Evolutionary conservation across 2,113 vertebrate genomes (phyloP).

Genomic region (Phocoena phocoena): DNA sequence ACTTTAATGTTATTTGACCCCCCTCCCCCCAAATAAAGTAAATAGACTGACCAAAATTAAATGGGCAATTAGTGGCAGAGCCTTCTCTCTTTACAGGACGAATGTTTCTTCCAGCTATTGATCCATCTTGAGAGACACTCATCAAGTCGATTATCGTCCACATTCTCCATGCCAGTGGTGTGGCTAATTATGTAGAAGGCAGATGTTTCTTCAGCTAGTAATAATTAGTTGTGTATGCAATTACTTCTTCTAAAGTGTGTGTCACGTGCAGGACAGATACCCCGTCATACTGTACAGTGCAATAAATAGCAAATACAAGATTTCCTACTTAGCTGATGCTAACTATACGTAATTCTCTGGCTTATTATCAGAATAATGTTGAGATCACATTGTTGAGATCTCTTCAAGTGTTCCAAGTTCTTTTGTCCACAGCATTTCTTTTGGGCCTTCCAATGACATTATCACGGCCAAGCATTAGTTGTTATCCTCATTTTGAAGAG

Average conservation of each 20-base stretch:
- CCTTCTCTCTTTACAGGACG: background rate
- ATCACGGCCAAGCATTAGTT: background rate
- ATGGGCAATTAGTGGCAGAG: background rate
- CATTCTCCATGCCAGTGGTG: background rate
- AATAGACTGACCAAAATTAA: background rate
- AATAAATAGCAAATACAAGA: background rate
- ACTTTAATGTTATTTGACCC: background rate
- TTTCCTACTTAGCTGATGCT: background rate
- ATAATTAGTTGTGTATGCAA: background rate
- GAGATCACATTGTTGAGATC: background rate
- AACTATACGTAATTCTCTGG: background rate
- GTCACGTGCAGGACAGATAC: background rate
- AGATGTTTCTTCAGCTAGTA: background rate
- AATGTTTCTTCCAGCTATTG: background rate
- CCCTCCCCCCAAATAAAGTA: background rate
- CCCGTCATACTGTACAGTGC: background rate
- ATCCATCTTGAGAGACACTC: background rate
- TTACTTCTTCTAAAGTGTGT: background rate
- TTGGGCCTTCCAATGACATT: background rate
- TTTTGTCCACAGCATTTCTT: background rate
- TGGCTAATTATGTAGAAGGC: background rate
- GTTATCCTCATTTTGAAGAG: background rate
- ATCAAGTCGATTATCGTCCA: background rate
- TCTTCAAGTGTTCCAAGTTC: background rate
- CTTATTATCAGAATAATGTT: background rate